Base-by-base conservation (phyloP, 2,888 invertebrate species). In the Mycalesis mineus region DNA sequence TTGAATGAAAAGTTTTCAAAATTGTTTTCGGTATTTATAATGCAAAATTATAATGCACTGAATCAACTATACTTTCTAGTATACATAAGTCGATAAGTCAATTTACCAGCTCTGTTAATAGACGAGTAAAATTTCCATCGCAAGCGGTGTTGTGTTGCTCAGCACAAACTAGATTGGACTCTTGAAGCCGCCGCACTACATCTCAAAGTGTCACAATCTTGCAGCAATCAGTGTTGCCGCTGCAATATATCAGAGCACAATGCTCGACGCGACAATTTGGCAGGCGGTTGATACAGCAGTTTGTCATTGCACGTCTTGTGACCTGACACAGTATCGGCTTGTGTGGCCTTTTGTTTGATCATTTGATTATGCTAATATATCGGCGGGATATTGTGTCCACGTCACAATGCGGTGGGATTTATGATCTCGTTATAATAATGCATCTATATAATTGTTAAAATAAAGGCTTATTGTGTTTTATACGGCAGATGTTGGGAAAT, bases 221-320 rank as follows among this genome's bases (percentile, higher is more conserved):
- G 2, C 5, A 47, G 33, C 47, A 33, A 47, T 47, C 47, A 47
- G 33, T 5, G 11, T 36, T 11, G 11, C 11, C 47, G 15, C 8
- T 15, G 47, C 31, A 47, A 47, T 47, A 47, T 47, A 47, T 47
- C 47, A 47, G 15, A 9, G 7, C 7, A 31, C 47, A 47, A 33
- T 47, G 33, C 31, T 7, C 44, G 13, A 22, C 13, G 31, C 51
- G 51, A 59, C 55, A 55, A 55, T 59, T 51, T 48, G 47, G 55
- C 45, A 59, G 52, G 45, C 58, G 50, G 51, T 48, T 36, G 58
- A 50, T 52, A 41, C 59, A 48, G 55, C 58, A 55, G 55, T 59
- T 55, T 55, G 55, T 59, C 59, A 59, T 55, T 40, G 41, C 55
- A 37, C 37, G 59, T 55, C 55, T 55, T 52, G 51, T 48, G 40